A percentile compares a stretch with the other conserved stretches of the same genome.
These are phyloP conservation scores for Dendrocopos noguchii DNA, from an alignment of 2,113 vertebrate species.

Conservation along the genomic window DNA sequence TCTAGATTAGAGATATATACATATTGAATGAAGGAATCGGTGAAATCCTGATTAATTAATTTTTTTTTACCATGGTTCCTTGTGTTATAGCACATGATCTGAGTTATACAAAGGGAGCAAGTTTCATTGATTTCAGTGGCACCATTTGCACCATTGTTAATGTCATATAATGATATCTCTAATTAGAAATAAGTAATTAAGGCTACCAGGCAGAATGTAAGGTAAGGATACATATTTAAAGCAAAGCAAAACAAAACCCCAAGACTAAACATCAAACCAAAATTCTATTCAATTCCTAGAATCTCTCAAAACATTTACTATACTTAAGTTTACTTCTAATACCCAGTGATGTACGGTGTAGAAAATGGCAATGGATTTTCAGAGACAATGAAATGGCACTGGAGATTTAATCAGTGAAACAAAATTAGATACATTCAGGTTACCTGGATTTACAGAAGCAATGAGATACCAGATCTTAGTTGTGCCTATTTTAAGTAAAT, in stretches of 20 bases:
- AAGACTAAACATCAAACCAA: background rate
- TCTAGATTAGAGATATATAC: background rate
- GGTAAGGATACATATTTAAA: background rate
- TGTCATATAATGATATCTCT: background rate
- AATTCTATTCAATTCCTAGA: background rate
- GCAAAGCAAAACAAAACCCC: background rate
- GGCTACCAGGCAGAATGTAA: background rate
- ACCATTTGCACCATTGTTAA: background rate
- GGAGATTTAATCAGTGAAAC: background rate
- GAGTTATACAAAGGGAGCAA: background rate
- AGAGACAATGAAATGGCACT: background rate
- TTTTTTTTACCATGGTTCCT: background rate
- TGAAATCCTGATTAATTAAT: background rate
- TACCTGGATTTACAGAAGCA: background rate
- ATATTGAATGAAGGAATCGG: background rate
- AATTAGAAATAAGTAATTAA: background rate
- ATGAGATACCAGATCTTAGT: background rate
- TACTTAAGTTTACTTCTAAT: background rate
- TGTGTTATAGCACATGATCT: background rate
- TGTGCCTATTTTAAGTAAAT: constrained; percentile 24
- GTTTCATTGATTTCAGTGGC: background rate
- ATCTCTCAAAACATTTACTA: background rate
- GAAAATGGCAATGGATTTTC: background rate
- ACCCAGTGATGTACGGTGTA: background rate
- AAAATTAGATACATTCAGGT: background rate